Evolutionary conservation across 2,113 vertebrate genomes (phyloP).

Genomic region (Cinclus cinclus): DNA sequence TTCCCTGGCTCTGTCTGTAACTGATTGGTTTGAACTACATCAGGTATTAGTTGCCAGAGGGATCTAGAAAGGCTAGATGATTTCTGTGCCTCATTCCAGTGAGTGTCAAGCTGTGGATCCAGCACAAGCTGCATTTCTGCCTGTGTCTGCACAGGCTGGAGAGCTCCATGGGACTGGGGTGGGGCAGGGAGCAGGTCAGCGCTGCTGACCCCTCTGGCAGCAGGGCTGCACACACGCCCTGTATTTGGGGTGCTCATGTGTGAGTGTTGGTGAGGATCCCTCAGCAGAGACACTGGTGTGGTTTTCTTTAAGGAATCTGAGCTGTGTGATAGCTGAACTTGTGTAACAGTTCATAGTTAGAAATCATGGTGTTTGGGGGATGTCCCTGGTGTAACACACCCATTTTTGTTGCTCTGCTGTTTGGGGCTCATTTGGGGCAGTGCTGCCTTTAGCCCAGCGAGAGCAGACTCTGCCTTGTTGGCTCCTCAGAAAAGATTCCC

Average conservation of each 20-base stretch:
- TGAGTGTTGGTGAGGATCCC: not conserved
- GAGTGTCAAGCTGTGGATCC: not conserved
- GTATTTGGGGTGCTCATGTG: accelerated
- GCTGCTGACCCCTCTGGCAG: not conserved
- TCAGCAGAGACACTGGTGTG: not conserved
- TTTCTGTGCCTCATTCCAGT: not conserved
- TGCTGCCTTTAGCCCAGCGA: not conserved
- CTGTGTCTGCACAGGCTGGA: not conserved
- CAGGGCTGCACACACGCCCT: not conserved
- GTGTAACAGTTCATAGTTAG: not conserved
- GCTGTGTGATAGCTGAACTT: not conserved
- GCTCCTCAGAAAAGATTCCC: not conserved
- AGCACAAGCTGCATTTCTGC: not conserved
- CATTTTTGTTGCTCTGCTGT: not conserved
- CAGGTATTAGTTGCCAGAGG: not conserved
- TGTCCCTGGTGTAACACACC: not conserved
- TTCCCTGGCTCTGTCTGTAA: not conserved
- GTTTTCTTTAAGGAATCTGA: not conserved
- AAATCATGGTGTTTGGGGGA: not conserved
- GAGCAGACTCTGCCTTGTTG: not conserved
- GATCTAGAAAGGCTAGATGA: not conserved
- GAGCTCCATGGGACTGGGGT: accelerated
- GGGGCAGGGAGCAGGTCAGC: not conserved
- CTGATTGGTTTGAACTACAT: not conserved
- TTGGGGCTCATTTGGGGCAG: not conserved